phyloP scores from a whole-genome alignment of 2,113 vertebrate genomes.

The Nycticryphes semicollaris region DNA sequence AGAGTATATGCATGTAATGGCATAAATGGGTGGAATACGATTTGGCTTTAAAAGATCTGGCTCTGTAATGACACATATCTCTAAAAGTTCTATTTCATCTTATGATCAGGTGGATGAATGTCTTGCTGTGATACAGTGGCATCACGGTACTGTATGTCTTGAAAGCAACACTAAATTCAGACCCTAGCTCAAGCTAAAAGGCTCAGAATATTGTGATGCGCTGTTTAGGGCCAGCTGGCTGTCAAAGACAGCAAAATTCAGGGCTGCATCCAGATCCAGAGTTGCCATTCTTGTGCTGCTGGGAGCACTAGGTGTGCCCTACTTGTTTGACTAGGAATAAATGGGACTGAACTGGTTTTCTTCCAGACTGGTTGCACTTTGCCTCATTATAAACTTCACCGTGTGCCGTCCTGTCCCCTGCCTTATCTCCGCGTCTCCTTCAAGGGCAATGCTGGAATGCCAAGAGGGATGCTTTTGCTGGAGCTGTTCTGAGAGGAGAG shows the following conservation, averaged over 20 bases:
- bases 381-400: constrained; percentile 10
- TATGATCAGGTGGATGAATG: not conserved
- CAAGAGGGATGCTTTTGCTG: not conserved
- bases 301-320: not conserved
- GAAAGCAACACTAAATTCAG: not conserved
- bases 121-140: not conserved
- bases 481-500: not conserved
- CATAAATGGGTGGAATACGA: not conserved
- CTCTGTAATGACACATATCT: not conserved
- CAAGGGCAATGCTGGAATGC: not conserved
- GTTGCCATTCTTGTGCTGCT: not conserved
- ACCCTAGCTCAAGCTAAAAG: not conserved
- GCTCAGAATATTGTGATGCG: not conserved
- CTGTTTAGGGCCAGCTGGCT: not conserved
- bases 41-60: not conserved
- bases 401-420: not conserved
- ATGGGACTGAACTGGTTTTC: not conserved
- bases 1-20: not conserved
- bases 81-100: not conserved
- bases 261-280: not conserved
- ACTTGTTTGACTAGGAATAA: not conserved
- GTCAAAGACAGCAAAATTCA: not conserved
- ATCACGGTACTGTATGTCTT: not conserved
- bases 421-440: not conserved
- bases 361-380: not conserved